These are phyloP conservation scores for Miltochrista miniata DNA, from an alignment of 2,888 invertebrate genomes.

Conservation along the genomic window DNA sequence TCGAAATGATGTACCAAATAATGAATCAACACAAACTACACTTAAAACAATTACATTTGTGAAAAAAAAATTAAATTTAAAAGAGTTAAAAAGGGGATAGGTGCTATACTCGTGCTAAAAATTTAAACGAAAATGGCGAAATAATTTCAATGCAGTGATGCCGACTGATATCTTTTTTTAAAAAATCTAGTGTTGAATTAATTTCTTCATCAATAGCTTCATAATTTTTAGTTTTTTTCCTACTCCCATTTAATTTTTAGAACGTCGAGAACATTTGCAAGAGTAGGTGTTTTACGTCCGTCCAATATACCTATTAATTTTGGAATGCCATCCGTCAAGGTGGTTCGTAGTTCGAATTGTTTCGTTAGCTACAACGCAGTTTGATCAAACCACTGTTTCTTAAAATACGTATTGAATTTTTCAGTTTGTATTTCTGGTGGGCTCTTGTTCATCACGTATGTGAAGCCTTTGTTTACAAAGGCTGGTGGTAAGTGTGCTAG, in stretches of 20 bases:
- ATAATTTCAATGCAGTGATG: background rate
- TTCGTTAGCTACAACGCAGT: conserved; percentile 7
- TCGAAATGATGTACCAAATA: background rate
- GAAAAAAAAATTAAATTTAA: too few relatives aligned
- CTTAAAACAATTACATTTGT: too few relatives aligned
- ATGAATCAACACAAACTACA: too few relatives aligned
- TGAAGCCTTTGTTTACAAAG: conserved; percentile 8
- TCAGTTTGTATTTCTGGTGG: conserved; percentile 4
- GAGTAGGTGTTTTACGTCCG: background rate
- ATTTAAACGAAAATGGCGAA: background rate
- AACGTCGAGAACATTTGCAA: background rate
- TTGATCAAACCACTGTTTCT: conserved; percentile 11
- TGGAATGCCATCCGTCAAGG: conserved; percentile 1
- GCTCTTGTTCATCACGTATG: conserved; percentile 12
- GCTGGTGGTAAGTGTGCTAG: conserved; percentile 13
- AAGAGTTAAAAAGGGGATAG: too few relatives aligned
- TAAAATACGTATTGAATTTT: conserved; percentile 15
- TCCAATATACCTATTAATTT: background rate
- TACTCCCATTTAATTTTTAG: background rate
- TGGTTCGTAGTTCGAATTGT: conserved; percentile 8
- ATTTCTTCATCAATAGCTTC: background rate
- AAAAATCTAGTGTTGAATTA: background rate
- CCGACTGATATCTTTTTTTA: background rate
- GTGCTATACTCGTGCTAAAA: too few relatives aligned
- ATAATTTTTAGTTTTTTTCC: background rate